Percentiles rank a stretch among this genome's conserved stretches.
Conservation (phyloP, 1,140 invertebrate genomes). For the Yoshiicerus persimilis region DNA sequence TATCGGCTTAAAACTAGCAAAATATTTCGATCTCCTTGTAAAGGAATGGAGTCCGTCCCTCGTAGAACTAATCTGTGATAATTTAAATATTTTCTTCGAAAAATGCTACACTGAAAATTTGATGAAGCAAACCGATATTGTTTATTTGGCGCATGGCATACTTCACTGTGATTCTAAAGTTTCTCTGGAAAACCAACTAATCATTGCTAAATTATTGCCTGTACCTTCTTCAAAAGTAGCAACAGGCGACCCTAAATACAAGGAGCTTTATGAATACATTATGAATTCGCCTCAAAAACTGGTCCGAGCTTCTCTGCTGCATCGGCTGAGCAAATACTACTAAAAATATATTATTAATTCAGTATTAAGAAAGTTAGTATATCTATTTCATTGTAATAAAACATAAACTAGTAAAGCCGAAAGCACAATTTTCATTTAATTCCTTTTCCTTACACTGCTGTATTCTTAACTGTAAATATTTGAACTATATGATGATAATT, state of each 20-base stretch:
- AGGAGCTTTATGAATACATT: not conserved
- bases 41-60: not conserved
- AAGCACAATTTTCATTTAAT: too few relatives aligned
- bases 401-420: too few relatives aligned
- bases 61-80: not conserved
- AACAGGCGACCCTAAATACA: not conserved
- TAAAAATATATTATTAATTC: not conserved
- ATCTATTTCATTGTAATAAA: not conserved
- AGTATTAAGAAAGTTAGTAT: not conserved
- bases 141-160: not conserved
- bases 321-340: not conserved
- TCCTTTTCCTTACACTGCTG: too few relatives aligned
- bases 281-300: not conserved
- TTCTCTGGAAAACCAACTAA: not conserved
- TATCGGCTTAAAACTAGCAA: not conserved
- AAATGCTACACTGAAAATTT: not conserved
- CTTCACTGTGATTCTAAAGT: constrained; percentile 3
- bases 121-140: not conserved
- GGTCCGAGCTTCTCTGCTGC: not conserved
- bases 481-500: too few relatives aligned
- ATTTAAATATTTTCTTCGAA: not conserved
- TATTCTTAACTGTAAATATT: too few relatives aligned
- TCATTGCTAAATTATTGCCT: not conserved
- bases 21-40: not conserved
- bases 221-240: not conserved